Evolutionary conservation across 2,113 vertebrate genomes (phyloP), one percentile per base, ranked within the genome.

Genomic region (Pollimyrus isidori): DNA sequence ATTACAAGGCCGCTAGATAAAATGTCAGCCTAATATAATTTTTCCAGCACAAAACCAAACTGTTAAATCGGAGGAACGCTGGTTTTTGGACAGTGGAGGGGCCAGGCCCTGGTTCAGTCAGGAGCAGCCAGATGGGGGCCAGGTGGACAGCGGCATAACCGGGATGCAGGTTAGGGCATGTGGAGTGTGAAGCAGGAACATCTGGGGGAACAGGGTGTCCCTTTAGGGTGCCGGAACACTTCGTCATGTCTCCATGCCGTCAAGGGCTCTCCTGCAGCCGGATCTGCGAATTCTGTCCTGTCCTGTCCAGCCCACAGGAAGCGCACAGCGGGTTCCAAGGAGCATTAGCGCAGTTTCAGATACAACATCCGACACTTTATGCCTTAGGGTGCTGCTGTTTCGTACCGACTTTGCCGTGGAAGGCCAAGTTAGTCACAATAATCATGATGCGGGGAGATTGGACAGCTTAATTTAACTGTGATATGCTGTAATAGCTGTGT

Each of bases 141-240:
- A 88, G 92, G 93, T 92, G 90, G 93, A 94, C 95, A 93, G 93
- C 88, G 93, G 76, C 90, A 91, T 88, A 89, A 89, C 90, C 90
- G 92, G 93, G 91, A 92, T 92, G 91, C 93, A 93, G 94, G 92
- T 90, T 94, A 93, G 92, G 90, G 92, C 91, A 92, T 91, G 86
- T 90, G 92, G 90, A 93, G 92, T 93, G 93, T 95, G 91, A 92
- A 93, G 91, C 90, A 94, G 93, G 95, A 97, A 95, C 94, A 95
- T 92, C 94, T 92, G 94, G 93, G 94, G 92, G 23, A n/a, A n/a
- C 0, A 11, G 10, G 23, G 45, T 3, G 13, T 46, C 73, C 17
- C 73, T n/a, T 69, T 69, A 69, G 62, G 62, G 62, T 13, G 62
- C 62, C 62, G 62, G 42, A 45, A 23, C 26, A 9, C 45, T 84